A percentile compares a stretch with the other conserved stretches of the same genome.
These are phyloP conservation scores for Chionoecetes opilio DNA, from an alignment of 1,140 invertebrate species.

Conservation along the genomic window DNA sequence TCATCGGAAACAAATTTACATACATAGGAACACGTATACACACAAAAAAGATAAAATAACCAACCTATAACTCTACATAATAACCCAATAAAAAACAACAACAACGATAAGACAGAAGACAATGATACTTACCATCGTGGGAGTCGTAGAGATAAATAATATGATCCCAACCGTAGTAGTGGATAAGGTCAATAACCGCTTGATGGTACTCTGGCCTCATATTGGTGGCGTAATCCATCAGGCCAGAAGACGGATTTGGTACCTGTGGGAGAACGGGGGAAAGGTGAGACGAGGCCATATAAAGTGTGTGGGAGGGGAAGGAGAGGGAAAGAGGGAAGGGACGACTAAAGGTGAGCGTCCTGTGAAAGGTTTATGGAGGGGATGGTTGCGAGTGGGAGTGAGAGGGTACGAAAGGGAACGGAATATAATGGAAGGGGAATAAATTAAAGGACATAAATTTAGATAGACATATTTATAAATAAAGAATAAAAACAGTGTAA, in stretches of 20 bases:
- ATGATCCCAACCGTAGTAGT: conserved; percentile 95
- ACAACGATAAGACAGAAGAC: neutral
- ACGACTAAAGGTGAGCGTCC: too few species aligned
- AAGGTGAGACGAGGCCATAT: neutral
- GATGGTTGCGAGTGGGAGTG: neutral
- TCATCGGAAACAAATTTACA: too few species aligned
- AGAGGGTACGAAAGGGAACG: neutral
- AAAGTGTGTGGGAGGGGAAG: neutral
- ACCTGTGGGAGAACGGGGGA: conserved; percentile 41
- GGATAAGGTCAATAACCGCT: conserved; percentile 96
- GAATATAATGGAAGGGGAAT: neutral
- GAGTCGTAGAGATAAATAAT: conserved; percentile 94
- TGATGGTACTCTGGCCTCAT: conserved; percentile 97
- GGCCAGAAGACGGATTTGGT: conserved; percentile 91
- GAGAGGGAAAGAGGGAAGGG: neutral
- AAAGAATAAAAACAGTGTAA: too few species aligned
- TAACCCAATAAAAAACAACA: too few species aligned
- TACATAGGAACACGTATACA: too few species aligned
- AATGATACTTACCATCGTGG: conserved; percentile 71
- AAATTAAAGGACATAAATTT: too few species aligned
- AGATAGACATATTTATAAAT: too few species aligned
- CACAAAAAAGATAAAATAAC: too few species aligned
- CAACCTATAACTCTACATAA: too few species aligned
- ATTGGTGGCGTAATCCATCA: conserved; percentile 94
- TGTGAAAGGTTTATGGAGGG: neutral